Evolutionary conservation across 1,140 invertebrate species (phyloP).

Genomic region (Reticulitermes speratus): DNA sequence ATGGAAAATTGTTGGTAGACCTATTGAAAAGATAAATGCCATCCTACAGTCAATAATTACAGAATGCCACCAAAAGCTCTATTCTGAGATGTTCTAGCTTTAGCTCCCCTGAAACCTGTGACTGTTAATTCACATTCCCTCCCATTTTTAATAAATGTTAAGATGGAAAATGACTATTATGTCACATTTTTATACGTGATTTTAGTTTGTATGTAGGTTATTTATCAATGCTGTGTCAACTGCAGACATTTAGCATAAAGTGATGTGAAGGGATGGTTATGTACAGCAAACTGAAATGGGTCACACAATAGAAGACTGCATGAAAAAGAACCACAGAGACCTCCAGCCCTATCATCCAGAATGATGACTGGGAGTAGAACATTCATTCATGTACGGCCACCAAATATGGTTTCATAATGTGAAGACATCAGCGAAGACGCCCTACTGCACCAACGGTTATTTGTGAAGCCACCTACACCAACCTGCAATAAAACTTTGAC

Average conservation of each 20-base stretch:
- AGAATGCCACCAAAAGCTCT: not conserved
- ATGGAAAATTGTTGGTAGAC: conserved; percentile 77
- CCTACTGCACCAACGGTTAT: too few relatives aligned
- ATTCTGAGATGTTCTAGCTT: not conserved
- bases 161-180: not conserved
- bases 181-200: too few relatives aligned
- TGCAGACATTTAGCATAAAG: not conserved
- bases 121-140: not conserved
- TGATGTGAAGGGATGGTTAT: not conserved
- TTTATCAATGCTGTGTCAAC: not conserved
- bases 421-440: too few relatives aligned
- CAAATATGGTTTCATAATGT: too few relatives aligned
- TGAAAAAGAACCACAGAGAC: too few relatives aligned
- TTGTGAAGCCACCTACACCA: too few relatives aligned
- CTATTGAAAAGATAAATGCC: conserved; percentile 47
- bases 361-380: too few relatives aligned
- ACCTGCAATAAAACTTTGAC: too few relatives aligned
- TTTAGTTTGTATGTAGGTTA: not conserved
- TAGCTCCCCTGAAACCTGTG: too few relatives aligned
- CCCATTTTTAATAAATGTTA: not conserved
- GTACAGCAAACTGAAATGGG: not conserved
- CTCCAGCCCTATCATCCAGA: too few relatives aligned
- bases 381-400: too few relatives aligned
- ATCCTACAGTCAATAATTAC: not conserved
- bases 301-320: too few relatives aligned